Percentiles rank a stretch among this genome's conserved stretches.
phyloP scores from a whole-genome alignment of 2,113 vertebrate species.

The Asarcornis scutulata region DNA sequence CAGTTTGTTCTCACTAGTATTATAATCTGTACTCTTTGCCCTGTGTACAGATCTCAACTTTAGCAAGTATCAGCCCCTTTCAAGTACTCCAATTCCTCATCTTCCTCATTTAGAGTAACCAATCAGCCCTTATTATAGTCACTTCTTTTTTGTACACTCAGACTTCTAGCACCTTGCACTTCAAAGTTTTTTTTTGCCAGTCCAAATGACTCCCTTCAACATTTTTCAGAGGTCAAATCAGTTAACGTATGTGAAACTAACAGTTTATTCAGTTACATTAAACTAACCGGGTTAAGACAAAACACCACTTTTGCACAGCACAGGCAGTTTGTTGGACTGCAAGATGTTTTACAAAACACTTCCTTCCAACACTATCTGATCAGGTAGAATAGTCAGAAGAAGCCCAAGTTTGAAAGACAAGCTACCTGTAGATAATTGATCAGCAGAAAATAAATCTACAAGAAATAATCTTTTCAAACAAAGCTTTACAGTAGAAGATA shows the following conservation, averaged over 20 bases:
- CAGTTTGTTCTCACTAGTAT: neutral
- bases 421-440: neutral
- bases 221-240: neutral
- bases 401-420: neutral
- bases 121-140: neutral
- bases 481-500: accelerated
- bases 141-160: neutral
- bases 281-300: neutral
- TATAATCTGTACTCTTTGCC: neutral
- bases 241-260: neutral
- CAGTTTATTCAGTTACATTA: neutral
- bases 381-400: neutral
- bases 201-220: neutral
- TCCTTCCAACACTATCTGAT: neutral
- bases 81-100: neutral
- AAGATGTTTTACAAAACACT: neutral
- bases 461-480: neutral
- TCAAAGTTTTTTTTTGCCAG: neutral
- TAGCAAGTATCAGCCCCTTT: neutral
- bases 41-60: neutral
- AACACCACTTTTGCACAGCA: neutral
- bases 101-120: neutral
- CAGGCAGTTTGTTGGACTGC: neutral
- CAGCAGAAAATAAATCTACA: neutral
- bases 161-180: neutral